These are phyloP conservation scores for Clarias gariepinus DNA, from an alignment of 2,113 vertebrate species.

Conservation along the genomic window DNA sequence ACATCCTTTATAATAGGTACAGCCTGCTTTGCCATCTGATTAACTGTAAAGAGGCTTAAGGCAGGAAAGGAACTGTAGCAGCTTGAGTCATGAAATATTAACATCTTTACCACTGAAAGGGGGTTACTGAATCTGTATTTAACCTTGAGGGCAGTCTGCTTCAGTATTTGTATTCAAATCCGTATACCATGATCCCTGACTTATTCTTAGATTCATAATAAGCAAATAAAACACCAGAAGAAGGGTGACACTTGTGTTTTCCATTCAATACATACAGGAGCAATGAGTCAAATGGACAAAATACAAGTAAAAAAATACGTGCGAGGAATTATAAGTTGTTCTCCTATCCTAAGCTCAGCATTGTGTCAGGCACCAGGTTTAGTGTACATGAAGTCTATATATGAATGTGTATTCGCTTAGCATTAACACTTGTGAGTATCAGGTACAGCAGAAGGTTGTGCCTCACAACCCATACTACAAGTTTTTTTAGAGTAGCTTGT, in stretches of 20 bases:
- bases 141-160: not conserved
- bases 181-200: not conserved
- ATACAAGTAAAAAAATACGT: not conserved
- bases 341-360: not conserved
- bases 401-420: not conserved
- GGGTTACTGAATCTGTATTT: not conserved
- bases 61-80: not conserved
- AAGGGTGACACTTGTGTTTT: not conserved
- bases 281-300: not conserved
- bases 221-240: not conserved
- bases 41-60: not conserved
- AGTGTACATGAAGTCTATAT: not conserved
- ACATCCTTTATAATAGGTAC: not conserved
- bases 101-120: not conserved
- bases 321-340: not conserved
- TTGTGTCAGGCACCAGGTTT: not conserved
- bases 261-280: not conserved
- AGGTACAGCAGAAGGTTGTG: not conserved
- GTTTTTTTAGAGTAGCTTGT: not conserved
- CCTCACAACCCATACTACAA: not conserved
- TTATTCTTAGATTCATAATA: not conserved
- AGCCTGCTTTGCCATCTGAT: not conserved
- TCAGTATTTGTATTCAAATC: not conserved
- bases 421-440: not conserved
- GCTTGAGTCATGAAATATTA: not conserved